Conservation (phyloP, 2,888 invertebrate species). For the Amiota mariae region DNA sequence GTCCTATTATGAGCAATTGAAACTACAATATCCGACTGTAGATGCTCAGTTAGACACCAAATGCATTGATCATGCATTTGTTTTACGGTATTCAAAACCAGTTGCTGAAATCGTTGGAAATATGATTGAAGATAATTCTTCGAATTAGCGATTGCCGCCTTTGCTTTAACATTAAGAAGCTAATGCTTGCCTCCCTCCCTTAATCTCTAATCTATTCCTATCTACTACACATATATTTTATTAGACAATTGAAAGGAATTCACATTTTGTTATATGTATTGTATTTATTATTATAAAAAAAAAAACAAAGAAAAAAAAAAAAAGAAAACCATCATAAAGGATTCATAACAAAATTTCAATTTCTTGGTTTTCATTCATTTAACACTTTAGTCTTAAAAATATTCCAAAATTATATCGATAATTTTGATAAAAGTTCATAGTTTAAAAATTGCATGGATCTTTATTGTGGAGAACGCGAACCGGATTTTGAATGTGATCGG, state of each 20-base stretch:
- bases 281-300: no score
- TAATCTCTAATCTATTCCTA: neutral
- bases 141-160: conserved; percentile 20
- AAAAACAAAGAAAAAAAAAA: no score
- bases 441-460: no score
- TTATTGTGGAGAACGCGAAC: neutral
- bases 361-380: neutral
- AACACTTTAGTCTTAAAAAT: no score
- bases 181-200: conserved; percentile 11
- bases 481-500: conserved; percentile 39
- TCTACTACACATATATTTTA: no score
- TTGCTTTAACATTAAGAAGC: conserved; percentile 28
- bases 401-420: no score
- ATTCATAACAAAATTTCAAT: neutral
- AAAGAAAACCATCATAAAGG: no score
- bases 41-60: conserved; percentile 78
- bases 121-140: conserved; percentile 66
- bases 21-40: conserved; percentile 76
- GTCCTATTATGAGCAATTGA: conserved; percentile 80
- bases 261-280: no score
- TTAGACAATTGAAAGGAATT: no score
- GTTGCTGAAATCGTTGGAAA: conserved; percentile 75
- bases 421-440: no score
- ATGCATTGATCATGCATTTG: conserved; percentile 86
- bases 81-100: conserved; percentile 78